A percentile compares a stretch with the other conserved stretches of the same genome.
These are phyloP conservation scores for Enteromius treurensis DNA, from an alignment of 2,797 vertebrate genomes.

Conservation along the genomic window DNA sequence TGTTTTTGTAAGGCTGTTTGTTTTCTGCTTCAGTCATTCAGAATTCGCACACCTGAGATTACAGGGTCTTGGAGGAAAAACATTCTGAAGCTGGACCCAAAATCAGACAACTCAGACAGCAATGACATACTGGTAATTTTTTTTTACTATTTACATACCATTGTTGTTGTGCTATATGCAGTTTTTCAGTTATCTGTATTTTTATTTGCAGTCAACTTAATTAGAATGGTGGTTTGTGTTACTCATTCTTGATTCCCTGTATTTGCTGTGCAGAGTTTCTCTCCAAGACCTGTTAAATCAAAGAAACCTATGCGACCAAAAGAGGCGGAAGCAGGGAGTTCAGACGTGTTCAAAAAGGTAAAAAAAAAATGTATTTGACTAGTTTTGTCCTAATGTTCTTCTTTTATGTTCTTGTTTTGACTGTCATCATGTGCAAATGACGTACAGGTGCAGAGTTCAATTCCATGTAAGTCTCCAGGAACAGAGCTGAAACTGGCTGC, in stretches of 20 bases:
- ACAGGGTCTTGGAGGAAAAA: constrained; percentile 72
- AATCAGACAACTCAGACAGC: constrained; percentile 90
- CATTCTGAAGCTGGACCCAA: constrained; percentile 81
- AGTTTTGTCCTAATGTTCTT: background rate
- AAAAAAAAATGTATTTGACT: constrained; percentile 5
- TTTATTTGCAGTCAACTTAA: background rate
- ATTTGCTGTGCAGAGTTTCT: constrained; percentile 48
- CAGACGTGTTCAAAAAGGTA: constrained; percentile 46
- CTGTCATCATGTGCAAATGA: constrained; percentile 30
- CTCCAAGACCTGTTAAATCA: constrained; percentile 40
- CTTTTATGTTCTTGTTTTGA: constrained; percentile 16
- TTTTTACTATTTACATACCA: background rate
- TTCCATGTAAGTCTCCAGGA: constrained; percentile 75
- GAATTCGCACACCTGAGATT: constrained; percentile 81
- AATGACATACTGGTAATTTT: constrained; percentile 84
- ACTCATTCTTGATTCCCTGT: background rate
- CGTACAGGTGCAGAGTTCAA: constrained; percentile 70
- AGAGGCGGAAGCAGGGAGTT: constrained; percentile 9
- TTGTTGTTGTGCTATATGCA: background rate
- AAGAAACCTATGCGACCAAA: constrained; percentile 38
- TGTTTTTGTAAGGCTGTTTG: background rate
- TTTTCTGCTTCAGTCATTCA: constrained; percentile 79
- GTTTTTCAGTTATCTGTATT: background rate
- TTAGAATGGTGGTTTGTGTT: background rate
- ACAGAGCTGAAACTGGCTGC: constrained; percentile 79